These are phyloP conservation scores for Drosophila formosana DNA, from an alignment of 2,888 invertebrate genomes.

Conservation along the genomic window DNA sequence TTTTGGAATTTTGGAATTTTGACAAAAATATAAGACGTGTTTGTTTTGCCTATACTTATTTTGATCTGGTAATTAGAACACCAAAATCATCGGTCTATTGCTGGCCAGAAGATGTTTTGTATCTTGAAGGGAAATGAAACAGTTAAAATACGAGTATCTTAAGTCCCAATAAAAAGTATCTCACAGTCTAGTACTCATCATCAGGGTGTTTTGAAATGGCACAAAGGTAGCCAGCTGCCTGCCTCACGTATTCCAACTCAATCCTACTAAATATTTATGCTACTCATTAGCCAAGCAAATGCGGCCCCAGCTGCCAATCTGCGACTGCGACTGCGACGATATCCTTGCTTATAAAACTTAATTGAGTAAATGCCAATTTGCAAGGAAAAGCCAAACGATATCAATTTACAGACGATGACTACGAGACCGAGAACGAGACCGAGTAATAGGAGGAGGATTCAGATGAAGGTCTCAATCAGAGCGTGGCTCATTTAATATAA, in stretches of 20 bases:
- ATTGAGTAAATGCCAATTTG: conserved; percentile 70
- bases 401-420: conserved; percentile 64
- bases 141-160: neutral
- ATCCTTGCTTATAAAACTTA: conserved; percentile 63
- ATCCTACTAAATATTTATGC: conserved; percentile 29
- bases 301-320: conserved; percentile 37
- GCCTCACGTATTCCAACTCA: neutral
- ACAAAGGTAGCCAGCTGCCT: neutral
- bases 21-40: too few relatives aligned
- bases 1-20: too few relatives aligned
- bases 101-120: neutral
- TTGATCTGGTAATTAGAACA: too few relatives aligned
- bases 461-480: conserved; percentile 32
- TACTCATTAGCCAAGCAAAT: conserved; percentile 39
- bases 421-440: neutral
- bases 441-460: neutral
- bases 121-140: neutral
- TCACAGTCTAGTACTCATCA: neutral
- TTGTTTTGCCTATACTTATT: too few relatives aligned
- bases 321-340: neutral
- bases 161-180: neutral
- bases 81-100: too few relatives aligned
- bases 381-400: conserved; percentile 64
- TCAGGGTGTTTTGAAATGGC: neutral
- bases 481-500: conserved; percentile 70